These are phyloP conservation scores for Drosophila robusta DNA, from an alignment of 2,888 invertebrate genomes.

Conservation along the genomic window DNA sequence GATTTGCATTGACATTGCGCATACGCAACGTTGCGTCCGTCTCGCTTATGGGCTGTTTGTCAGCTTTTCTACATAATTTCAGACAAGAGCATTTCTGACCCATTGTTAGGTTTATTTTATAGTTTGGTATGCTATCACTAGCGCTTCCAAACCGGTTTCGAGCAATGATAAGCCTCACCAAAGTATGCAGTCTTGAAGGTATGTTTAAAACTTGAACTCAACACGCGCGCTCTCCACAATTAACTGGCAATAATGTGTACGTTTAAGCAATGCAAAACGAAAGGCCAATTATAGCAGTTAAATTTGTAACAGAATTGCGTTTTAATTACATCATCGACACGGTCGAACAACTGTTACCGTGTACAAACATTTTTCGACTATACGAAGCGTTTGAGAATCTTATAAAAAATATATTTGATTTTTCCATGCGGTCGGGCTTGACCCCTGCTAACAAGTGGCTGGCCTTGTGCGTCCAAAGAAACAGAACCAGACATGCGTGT, in stretches of 20 bases:
- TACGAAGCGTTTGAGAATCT: background rate
- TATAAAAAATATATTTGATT: conserved; percentile 21
- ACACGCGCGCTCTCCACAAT: conserved; percentile 27
- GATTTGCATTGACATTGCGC: conserved; percentile 53
- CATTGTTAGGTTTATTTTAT: conserved; percentile 35
- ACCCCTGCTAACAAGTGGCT: conserved; percentile 47
- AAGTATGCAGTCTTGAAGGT: conserved; percentile 27
- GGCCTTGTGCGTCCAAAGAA: conserved; percentile 50
- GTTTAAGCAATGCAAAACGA: conserved; percentile 3
- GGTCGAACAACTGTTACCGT: conserved; percentile 24
- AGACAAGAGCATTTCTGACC: conserved; percentile 53
- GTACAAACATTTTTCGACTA: conserved; percentile 27
- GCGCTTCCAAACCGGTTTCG: conserved; percentile 42
- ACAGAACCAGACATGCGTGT: conserved; percentile 42
- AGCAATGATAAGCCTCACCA: conserved; percentile 16
- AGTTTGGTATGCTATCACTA: conserved; percentile 18
- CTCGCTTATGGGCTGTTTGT: conserved; percentile 6
- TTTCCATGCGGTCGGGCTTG: conserved; percentile 40
- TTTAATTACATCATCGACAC: conserved; percentile 54
- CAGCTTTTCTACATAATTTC: conserved; percentile 22
- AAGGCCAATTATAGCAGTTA: conserved; percentile 17
- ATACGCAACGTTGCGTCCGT: conserved; percentile 35
- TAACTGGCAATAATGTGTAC: conserved; percentile 38
- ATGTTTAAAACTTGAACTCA: conserved; percentile 26
- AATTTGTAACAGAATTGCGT: conserved; percentile 45